Evolutionary conservation across 92 coral and sea anemone genomes (phyloP).

Genomic region (Epizoanthus illoricatus): DNA sequence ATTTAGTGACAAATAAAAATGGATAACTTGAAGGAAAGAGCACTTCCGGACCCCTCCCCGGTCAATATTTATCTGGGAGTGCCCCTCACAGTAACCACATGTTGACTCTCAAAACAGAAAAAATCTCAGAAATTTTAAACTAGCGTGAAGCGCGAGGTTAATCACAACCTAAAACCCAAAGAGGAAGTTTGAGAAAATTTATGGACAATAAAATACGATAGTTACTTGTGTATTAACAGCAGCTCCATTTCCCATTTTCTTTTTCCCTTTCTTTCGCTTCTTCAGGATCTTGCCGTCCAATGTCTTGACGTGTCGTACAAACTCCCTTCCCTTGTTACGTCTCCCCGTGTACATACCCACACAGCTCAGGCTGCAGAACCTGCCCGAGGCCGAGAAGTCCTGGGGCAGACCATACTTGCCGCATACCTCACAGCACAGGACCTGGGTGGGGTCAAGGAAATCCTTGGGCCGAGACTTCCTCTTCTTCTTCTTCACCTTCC

Average conservation of each 20-base stretch:
- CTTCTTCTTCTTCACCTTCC: constrained; percentile 27
- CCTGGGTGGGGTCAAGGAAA: constrained; percentile 50
- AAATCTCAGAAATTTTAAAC: too few species aligned
- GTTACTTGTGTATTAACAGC: background rate
- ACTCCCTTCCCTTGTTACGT: constrained; percentile 77
- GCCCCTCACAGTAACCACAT: too few species aligned
- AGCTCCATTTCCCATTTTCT: constrained; percentile 46
- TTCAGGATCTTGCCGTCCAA: constrained; percentile 78
- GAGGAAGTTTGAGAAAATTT: background rate
- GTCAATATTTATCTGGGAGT: too few species aligned
- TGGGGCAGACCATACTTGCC: constrained; percentile 86
- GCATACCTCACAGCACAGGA: constrained; percentile 81
- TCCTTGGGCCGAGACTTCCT: constrained; percentile 19
- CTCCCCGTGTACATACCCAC: constrained; percentile 86
- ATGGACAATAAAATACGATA: background rate
- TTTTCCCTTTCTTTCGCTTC: constrained; percentile 68
- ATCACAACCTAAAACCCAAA: background rate
- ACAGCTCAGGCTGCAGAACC: constrained; percentile 81
- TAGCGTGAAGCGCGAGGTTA: too few species aligned
- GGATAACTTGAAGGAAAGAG: too few species aligned
- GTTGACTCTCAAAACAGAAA: too few species aligned
- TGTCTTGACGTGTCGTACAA: constrained; percentile 63
- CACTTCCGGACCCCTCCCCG: too few species aligned
- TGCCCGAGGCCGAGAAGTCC: constrained; percentile 80
- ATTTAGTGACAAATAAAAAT: too few species aligned